Evolutionary conservation across 2,888 invertebrate species (phyloP).

Genomic region (Deroplatys truncata): DNA sequence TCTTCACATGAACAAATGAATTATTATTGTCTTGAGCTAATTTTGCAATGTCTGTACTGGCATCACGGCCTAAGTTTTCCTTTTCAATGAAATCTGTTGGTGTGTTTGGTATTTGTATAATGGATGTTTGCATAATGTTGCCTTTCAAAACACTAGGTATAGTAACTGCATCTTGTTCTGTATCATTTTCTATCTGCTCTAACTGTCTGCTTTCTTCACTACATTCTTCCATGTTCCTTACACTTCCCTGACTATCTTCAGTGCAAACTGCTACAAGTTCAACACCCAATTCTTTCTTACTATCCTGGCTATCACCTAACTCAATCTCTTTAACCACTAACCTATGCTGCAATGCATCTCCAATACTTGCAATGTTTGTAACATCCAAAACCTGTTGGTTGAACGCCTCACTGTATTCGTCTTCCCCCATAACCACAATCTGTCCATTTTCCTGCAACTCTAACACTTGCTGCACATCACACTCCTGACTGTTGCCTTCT

Average conservation of each 20-base stretch:
- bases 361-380: background rate
- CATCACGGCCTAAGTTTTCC: background rate
- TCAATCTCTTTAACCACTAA: background rate
- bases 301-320: background rate
- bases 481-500: constrained; percentile 30
- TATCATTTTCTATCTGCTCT: background rate
- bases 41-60: background rate
- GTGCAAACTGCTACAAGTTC: background rate
- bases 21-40: background rate
- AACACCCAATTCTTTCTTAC: background rate
- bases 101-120: background rate
- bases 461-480: constrained; percentile 14
- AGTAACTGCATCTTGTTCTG: background rate
- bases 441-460: constrained; percentile 12
- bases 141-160: background rate
- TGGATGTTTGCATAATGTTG: background rate
- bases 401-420: background rate
- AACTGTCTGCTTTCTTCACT: constrained; percentile 19
- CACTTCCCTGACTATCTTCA: background rate
- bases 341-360: background rate
- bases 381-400: constrained; percentile 7
- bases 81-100: background rate
- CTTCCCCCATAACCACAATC: constrained; percentile 17
- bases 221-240: constrained; percentile 8
- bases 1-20: background rate